These are phyloP conservation scores for Zosterops lateralis DNA, from an alignment of 2,113 vertebrate species.

Conservation along the genomic window DNA sequence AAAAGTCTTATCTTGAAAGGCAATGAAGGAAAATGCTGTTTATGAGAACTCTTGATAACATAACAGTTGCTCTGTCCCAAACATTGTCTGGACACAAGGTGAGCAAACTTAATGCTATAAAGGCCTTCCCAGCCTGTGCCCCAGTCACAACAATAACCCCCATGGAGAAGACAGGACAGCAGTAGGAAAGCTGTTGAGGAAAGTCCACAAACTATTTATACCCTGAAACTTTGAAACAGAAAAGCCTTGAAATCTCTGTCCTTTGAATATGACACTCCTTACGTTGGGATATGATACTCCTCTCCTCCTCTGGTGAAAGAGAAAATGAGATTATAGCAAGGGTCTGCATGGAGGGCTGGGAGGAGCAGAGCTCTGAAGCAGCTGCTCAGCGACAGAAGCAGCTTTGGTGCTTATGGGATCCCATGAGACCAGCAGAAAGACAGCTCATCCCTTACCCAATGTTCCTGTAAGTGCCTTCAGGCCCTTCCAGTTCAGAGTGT, in stretches of 20 bases:
- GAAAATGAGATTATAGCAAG: background rate
- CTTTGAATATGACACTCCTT: background rate
- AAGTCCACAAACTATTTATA: background rate
- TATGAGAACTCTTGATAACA: background rate
- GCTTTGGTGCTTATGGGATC: background rate
- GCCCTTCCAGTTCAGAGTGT: background rate
- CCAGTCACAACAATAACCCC: too few relatives aligned
- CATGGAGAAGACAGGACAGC: accelerated
- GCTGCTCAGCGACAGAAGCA: background rate
- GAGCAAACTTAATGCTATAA: background rate
- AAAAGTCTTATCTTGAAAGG: background rate
- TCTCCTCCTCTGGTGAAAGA: background rate
- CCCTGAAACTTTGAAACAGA: background rate
- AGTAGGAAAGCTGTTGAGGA: background rate
- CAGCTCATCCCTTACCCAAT: background rate
- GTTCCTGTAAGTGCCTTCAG: background rate
- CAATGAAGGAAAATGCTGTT: background rate
- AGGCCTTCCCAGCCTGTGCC: background rate
- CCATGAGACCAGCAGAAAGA: background rate
- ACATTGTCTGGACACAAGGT: background rate
- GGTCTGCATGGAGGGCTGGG: background rate
- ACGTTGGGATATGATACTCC: background rate
- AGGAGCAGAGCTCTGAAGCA: background rate
- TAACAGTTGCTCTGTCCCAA: background rate
- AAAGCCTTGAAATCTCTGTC: background rate